Conservation (phyloP, 1,140 invertebrate genomes). For the Diachasma alloeum region DNA sequence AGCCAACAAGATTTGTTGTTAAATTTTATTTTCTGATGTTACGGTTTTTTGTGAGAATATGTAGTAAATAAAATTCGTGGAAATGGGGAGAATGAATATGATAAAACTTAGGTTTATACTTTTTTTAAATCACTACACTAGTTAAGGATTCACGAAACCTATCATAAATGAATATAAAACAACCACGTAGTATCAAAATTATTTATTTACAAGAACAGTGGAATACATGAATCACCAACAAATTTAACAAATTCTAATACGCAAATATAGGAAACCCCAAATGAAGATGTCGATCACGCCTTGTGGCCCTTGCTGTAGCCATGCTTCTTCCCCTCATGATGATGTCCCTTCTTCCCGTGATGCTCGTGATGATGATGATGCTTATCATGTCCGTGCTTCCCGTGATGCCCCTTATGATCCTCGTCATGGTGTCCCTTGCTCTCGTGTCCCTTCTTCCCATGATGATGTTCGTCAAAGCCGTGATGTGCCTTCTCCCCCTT, state of each 20-base stretch:
- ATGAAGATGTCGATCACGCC: background rate
- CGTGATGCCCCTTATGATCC: slow-evolving; percentile 71
- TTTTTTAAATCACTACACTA: no score
- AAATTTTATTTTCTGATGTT: background rate
- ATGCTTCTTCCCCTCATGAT: slow-evolving; percentile 71
- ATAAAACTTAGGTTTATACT: no score
- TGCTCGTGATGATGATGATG: slow-evolving; percentile 73
- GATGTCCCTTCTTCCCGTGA: slow-evolving; percentile 73
- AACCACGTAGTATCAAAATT: no score
- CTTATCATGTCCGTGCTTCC: slow-evolving; percentile 71
- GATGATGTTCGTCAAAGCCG: slow-evolving; percentile 54
- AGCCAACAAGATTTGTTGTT: no score
- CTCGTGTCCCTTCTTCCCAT: slow-evolving; percentile 68
- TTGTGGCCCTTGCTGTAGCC: slow-evolving; percentile 63
- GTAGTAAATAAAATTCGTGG: background rate
- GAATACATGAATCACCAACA: no score
- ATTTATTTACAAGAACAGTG: no score
- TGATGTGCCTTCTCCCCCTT: slow-evolving; percentile 62
- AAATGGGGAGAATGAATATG: background rate
- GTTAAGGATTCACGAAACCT: no score
- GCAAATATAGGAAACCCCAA: background rate
- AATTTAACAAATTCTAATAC: no score
- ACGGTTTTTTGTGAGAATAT: background rate
- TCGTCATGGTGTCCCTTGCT: slow-evolving; percentile 62
- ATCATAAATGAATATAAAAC: no score